phyloP scores from a whole-genome alignment of 1,140 invertebrate genomes.

The Oncopeltus fasciatus region DNA sequence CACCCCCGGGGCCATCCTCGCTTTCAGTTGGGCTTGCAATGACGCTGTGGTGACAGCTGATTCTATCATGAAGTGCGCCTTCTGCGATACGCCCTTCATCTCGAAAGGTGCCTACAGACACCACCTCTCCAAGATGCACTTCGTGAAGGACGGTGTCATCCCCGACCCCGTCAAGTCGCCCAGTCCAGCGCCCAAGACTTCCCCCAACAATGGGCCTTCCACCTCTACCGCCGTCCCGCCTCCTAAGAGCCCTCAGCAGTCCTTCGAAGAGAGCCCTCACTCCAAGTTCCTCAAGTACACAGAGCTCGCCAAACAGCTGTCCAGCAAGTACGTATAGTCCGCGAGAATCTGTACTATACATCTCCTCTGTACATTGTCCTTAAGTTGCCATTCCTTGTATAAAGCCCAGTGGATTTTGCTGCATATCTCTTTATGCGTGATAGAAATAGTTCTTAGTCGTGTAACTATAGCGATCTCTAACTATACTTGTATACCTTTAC shows the following conservation, averaged over 20 bases:
- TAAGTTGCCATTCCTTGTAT: conserved; percentile 24
- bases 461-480: conserved; percentile 21
- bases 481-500: conserved; percentile 18
- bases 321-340: conserved; percentile 80
- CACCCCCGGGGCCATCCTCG: conserved; percentile 65
- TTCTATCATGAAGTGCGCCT: conserved; percentile 86
- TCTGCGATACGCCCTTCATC: conserved; percentile 90
- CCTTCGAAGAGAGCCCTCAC: conserved; percentile 80
- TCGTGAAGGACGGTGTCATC: conserved; percentile 80
- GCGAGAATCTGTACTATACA: conserved; percentile 1
- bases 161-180: conserved; percentile 43
- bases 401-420: conserved; percentile 19
- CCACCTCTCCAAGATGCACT: conserved; percentile 91
- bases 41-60: conserved; percentile 73
- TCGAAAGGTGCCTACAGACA: conserved; percentile 93
- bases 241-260: conserved; percentile 32
- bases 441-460: conserved; percentile 17
- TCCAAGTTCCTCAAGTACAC: conserved; percentile 95
- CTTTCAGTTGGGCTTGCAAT: conserved; percentile 87
- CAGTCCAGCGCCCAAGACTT: conserved; percentile 27
- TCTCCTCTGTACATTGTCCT: conserved; percentile 10
- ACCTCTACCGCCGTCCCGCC: conserved; percentile 27
- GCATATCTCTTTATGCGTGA: conserved; percentile 20
- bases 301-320: conserved; percentile 88
- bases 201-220: conserved; percentile 21